Evolutionary conservation across 2,888 invertebrate species (phyloP), one percentile per base, ranked within the genome.

Genomic region (Cosmorhoe ocellata): DNA sequence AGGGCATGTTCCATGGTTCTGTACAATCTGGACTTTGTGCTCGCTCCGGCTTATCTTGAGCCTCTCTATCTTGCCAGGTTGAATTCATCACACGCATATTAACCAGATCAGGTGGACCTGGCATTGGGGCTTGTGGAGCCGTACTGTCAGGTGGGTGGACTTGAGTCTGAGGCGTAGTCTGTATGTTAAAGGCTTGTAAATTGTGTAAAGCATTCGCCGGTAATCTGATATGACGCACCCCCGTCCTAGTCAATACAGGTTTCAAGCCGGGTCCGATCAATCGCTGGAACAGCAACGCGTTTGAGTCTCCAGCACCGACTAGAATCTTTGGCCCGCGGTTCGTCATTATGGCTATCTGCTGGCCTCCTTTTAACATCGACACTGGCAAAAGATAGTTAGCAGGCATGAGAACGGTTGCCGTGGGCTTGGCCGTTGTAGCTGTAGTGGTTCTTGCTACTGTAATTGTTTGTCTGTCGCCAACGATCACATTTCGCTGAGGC

Each of bases 311-410:
- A 2, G 80, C 81, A 0, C 81, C 81, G 53, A 84, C 92, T 54
- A 81, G 79, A 69, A 84, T 82, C 76, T 79, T 93, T 63, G 79
- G 93, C 51, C 94, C 94, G 5, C 93, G 93, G 58, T 94, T 93
- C 3, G 94, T 94, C 3, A 94, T 93, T 53, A 94, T 94, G 1
- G 94, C 93, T 51, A 94, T 93, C 66, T 94, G 94, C 69, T 94
- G 94, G 0, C 93, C 93, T 6, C 93, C 92, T 78, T 94, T 94
- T 51, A 94, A 91, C 87, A 94, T 91, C 2, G 94, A 94, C 62
- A 94, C 93, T 0, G 94, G 94, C 61, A 94, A 77, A 51, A 94
- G 91, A 64, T 94, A 94, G 74, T 94, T 94, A 0, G 94, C 93
- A n/a, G 94, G 94, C 76, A 94, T 93, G 32, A 94, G 75, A 5